phyloP scores from a whole-genome alignment of 2,888 invertebrate species.

The Phrixothrix hirtus region DNA sequence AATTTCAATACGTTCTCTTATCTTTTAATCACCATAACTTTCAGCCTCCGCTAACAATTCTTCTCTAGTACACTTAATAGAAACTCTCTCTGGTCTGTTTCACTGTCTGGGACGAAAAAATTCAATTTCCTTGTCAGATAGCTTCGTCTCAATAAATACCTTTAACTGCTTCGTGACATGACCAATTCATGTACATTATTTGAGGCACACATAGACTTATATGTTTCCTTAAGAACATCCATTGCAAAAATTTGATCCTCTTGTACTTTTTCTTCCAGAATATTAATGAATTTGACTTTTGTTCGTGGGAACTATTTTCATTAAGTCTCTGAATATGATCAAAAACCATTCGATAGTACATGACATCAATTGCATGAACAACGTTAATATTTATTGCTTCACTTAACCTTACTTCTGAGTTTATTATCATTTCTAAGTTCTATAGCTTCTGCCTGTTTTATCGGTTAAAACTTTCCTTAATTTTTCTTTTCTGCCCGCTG shows the following conservation, averaged over 20 bases:
- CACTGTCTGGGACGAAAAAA: neutral
- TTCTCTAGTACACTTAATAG: too few relatives aligned
- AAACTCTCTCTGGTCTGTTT: too few relatives aligned
- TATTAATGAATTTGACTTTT: too few relatives aligned
- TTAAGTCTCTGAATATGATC: neutral
- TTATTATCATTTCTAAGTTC: neutral
- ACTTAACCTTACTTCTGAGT: neutral
- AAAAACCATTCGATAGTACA: neutral
- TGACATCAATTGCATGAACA: neutral
- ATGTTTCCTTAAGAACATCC: neutral
- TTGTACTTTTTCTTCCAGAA: too few relatives aligned
- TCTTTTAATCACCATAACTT: too few relatives aligned
- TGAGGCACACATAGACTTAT: neutral
- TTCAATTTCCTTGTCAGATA: too few relatives aligned
- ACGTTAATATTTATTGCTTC: too few relatives aligned
- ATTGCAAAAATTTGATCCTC: neutral
- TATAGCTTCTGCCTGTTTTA: neutral
- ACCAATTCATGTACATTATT: neutral
- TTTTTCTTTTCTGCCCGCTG: neutral
- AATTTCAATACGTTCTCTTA: too few relatives aligned
- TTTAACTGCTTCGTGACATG: too few relatives aligned
- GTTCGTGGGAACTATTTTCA: neutral
- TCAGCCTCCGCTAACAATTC: too few relatives aligned
- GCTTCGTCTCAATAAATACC: neutral
- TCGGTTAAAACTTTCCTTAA: neutral